Base-by-base conservation (phyloP, 2,888 invertebrate genomes). In the Apodemia hepburni region DNA sequence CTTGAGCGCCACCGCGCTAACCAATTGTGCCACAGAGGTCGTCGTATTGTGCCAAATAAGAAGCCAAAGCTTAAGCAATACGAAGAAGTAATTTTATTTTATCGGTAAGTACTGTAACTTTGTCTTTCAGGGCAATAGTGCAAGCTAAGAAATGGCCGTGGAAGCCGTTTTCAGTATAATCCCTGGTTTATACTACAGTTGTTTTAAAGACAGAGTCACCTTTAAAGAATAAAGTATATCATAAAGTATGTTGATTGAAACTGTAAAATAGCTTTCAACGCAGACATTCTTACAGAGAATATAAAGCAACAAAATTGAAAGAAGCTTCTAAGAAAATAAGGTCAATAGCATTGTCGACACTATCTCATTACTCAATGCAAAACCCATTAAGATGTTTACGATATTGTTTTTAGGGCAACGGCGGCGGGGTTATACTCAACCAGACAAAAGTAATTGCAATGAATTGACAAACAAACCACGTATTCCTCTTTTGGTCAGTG, bases 271-370 rank as follows among this genome's bases (percentile, higher is more conserved):
- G 12, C 38, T 45, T n/a, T 45, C 42, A 45, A 45, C 42, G n/a
- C 42, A 45, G 15, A 45, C 42, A 45, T n/a, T 45, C 42, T 45
- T 15, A 45, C 42, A 45, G 42, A 15, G 42, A 45, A 45, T 45
- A 45, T 45, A 45, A 45, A 45, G 42, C 42, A 45, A 45, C 42
- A 42, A 42, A 42, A 42, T 42, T 42, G 42, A 42, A 42, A 42
- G 42, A 42, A 42, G 42, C 42, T 42, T 42, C 42, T 42, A 42
- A 42, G 15, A 15, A 15, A 42, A 42, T 42, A 42, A 42, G 42
- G 42, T 42, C 42, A 42, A 15, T 15, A 42, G 42, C 42, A 42
- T 42, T 42, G 42, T 42, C 42, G 42, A 42, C 42, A 42, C 42
- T 42, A 42, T 15, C 42, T 42, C 42, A 42, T 42, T 42, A 42